A percentile compares a stretch with the other conserved stretches of the same genome.
These are phyloP conservation scores for Podarcis siculus DNA, from an alignment of 2,797 vertebrate genomes.

Conservation along the genomic window DNA sequence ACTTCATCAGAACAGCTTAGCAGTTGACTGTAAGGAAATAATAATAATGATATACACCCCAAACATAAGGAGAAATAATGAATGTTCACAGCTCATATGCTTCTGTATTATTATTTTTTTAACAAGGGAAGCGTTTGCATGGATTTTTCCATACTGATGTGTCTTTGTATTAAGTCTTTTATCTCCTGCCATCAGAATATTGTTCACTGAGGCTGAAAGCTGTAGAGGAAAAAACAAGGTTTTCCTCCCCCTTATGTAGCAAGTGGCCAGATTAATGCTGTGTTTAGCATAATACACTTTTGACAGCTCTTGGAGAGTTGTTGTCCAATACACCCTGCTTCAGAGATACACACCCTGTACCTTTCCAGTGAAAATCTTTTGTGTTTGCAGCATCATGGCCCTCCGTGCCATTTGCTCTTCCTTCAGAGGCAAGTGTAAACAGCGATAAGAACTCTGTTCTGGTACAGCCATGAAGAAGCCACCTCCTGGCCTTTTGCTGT, in stretches of 20 bases:
- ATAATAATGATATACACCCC: slow-evolving; percentile 54
- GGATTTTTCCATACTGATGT: neutral
- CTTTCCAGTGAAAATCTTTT: slow-evolving; percentile 40
- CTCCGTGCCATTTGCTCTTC: slow-evolving; percentile 39
- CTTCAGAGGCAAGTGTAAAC: slow-evolving; percentile 57
- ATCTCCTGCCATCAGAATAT: slow-evolving; percentile 60
- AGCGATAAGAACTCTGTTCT: slow-evolving; percentile 58
- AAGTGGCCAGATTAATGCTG: slow-evolving; percentile 71
- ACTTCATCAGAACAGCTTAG: slow-evolving; percentile 41
- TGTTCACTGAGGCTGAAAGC: slow-evolving; percentile 68
- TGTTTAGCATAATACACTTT: slow-evolving; percentile 52
- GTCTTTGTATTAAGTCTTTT: neutral
- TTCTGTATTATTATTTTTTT: neutral
- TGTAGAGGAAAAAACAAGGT: slow-evolving; percentile 46
- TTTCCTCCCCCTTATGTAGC: slow-evolving; percentile 51
- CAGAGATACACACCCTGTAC: slow-evolving; percentile 45
- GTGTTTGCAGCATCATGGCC: slow-evolving; percentile 43
- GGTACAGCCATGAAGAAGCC: slow-evolving; percentile 49
- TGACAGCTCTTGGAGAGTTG: slow-evolving; percentile 54
- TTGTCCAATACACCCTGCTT: slow-evolving; percentile 67
- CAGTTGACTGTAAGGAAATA: neutral
- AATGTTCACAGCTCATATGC: slow-evolving; percentile 10
- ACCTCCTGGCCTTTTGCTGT: slow-evolving; percentile 54
- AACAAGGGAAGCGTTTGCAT: neutral
- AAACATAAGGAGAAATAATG: slow-evolving; percentile 32